Evolutionary conservation across 35 echinoderm and acorn worm genomes (phyloP), one percentile per base, ranked within the genome.

Genomic region (Heliocidaris erythrogramma): DNA sequence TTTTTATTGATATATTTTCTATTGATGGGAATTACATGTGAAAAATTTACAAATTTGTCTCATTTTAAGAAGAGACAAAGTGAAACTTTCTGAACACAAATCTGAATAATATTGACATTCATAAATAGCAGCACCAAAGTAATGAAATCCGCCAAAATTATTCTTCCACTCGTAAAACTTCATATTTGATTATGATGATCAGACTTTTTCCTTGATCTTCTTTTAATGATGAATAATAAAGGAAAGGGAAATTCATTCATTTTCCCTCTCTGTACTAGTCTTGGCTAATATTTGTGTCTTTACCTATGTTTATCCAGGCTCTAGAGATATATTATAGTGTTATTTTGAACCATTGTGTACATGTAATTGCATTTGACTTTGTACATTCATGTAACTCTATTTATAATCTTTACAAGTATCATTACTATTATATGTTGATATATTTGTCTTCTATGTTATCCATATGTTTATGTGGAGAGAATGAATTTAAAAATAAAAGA

Each of bases 361-460:
- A 4, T 89, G 87, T 89, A 89, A 89, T 32, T 89, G 42, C 87
- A 89, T 89, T 89, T n/a, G 21, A 89, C 87, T 47, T 89, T 89
- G 87, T 89, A 89, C 12, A 89, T 89, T 89, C 87, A 47, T 89
- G 87, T 89, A 89, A 48, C 87, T 89, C 87, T 89, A 89, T 89
- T 89, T 89, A 89, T 89, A 89, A 89, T 89, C 87, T 47, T 89
- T 89, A 89, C 87, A 89, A 42, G 30, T 89, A 89, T 48, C 47
- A 47, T 89, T 89, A 89, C 87, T 35, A 89, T 89, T 31, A 89
- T 89, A 89, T 89, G 87, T 47, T 89, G 87, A 32, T 89, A 48
- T 89, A 89, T 89, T 13, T 89, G 47, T 89, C 31, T 35, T 89
- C 87, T 48, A 89, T 47, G 32, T 89, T 89, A 89, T 89, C 31